Conservation (phyloP, 2,888 invertebrate species). For the Diogma glabrata region DNA sequence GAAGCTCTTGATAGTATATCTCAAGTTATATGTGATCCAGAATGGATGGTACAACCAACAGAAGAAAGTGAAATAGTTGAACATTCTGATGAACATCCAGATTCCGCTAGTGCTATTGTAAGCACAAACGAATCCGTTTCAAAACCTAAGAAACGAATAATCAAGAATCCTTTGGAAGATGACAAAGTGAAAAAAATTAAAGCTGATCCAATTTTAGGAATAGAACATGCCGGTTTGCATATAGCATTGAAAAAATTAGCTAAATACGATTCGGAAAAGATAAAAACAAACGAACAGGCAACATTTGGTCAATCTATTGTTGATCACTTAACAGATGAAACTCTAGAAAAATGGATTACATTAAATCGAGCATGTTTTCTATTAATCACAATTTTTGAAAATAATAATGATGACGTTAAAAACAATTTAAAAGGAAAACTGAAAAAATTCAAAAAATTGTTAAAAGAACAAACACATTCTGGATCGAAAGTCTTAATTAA, state of each 20-base stretch:
- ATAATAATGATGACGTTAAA: conserved; percentile 40
- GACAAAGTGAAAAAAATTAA: conserved; percentile 31
- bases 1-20: conserved; percentile 38
- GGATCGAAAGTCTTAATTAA: conserved; percentile 54
- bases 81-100: conserved; percentile 10
- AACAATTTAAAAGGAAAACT: conserved; percentile 32
- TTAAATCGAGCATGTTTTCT: conserved; percentile 70
- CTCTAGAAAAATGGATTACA: conserved; percentile 43
- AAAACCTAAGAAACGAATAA: conserved; percentile 14
- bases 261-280: conserved; percentile 44
- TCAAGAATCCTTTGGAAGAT: conserved; percentile 19
- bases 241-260: conserved; percentile 65
- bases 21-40: conserved; percentile 35
- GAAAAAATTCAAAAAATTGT: conserved; percentile 8
- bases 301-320: conserved; percentile 49
- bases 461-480: conserved; percentile 43
- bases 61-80: conserved; percentile 16
- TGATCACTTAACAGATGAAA: conserved; percentile 33
- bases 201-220: conserved; percentile 32
- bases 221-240: conserved; percentile 67
- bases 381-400: conserved; percentile 53
- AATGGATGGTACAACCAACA: conserved; percentile 41
- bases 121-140: not conserved
- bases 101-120: not conserved
- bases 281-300: conserved; percentile 30